phyloP scores from a whole-genome alignment of 2,113 vertebrate genomes.

The Apodemus speciosus region DNA sequence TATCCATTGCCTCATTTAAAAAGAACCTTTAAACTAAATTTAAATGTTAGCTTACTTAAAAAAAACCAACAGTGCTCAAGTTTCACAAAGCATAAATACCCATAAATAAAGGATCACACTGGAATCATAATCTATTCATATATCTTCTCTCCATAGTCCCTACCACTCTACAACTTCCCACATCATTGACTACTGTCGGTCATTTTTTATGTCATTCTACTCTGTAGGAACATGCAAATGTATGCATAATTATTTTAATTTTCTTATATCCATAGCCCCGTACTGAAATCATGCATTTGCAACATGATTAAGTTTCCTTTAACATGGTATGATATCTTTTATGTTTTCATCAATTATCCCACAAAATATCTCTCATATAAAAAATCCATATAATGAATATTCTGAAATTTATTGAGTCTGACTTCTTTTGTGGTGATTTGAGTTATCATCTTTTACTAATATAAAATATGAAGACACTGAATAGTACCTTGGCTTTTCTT shows the following conservation, averaged over 20 bases:
- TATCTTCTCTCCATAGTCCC: rapidly evolving
- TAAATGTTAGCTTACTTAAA: neutral
- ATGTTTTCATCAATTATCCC: neutral
- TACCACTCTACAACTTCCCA: rapidly evolving
- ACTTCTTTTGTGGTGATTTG: neutral
- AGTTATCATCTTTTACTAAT: neutral
- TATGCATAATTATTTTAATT: neutral
- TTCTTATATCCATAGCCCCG: neutral
- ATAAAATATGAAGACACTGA: neutral
- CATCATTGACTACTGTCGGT: too few species aligned
- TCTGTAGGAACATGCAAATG: neutral
- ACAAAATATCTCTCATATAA: neutral
- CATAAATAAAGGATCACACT: neutral
- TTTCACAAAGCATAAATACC: neutral
- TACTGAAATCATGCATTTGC: neutral
- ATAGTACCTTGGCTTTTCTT: neutral
- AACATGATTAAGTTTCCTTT: neutral
- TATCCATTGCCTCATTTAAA: neutral
- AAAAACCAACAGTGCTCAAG: neutral
- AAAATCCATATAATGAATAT: neutral
- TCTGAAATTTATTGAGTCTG: neutral
- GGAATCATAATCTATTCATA: neutral
- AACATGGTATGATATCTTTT: neutral
- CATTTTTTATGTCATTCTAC: neutral
- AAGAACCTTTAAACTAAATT: neutral